Evolutionary conservation across 2,113 vertebrate genomes (phyloP), one percentile per base, ranked within the genome.

Genomic region (Orientallactaga bullata): DNA sequence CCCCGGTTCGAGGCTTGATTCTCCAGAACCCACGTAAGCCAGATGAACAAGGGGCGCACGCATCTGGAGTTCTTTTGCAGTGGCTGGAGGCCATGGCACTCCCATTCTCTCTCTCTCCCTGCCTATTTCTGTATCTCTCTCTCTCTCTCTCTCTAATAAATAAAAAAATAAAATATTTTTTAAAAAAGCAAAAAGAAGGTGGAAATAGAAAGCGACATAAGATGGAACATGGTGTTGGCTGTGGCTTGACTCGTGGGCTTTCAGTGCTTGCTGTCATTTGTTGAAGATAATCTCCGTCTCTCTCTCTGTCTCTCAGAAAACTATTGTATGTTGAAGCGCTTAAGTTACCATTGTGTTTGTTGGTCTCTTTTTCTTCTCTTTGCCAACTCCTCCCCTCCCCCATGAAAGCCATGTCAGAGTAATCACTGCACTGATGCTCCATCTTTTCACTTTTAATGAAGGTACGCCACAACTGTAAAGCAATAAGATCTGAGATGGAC

Each of bases 211-310:
- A 97, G 96, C 97, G 96, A 94, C 97, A 98, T 98, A 98, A 98
- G 97, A 92, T 98, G 98, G 97, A 98, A 98, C 97, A 97, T 97
- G 97, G 97, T 97, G 98, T 98, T 97, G 98, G 98, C 98, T 98
- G 97, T 98, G 98, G 98, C 98, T 98, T 98, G 98, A 98, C 98
- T 98, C 97, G 96, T 98, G 98, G 98, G 98, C 98, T 98, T 98
- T 98, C 98, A 98, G 96, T 98, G 98, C 98, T 98, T 98, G 97
- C 89, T 91, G 68, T 78, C 84, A 87, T 95, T 94, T 96, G 77
- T 95, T 90, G 32, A 94, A 93, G 89, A 90, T 94, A 95, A 89
- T 81, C n/a, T n/a, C n/a, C n/a, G n/a, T n/a, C n/a, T n/a, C n/a
- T 73, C 10, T 4, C 23, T 30, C 15, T 47, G 17, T 7, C 90